These are phyloP conservation scores for Yasuhikotakia modesta DNA, from an alignment of 2,797 vertebrate genomes.

Conservation along the genomic window DNA sequence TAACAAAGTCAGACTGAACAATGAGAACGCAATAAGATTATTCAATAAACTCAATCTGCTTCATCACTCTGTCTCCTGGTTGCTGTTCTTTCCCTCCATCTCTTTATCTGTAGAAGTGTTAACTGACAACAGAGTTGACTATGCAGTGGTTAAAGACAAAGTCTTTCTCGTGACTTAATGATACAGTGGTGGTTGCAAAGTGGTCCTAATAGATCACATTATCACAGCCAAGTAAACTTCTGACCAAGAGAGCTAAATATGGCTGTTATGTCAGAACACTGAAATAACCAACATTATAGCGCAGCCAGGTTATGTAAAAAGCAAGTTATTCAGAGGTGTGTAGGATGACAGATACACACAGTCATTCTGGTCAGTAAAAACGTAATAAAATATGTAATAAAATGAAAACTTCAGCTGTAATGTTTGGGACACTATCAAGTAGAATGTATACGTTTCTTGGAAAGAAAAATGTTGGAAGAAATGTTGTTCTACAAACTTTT, in stretches of 20 bases:
- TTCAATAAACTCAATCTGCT: no score
- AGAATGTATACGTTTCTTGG: no score
- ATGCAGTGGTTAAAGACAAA: no score
- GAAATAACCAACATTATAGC: slow-evolving; percentile 22
- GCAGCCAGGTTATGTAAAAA: slow-evolving; percentile 42
- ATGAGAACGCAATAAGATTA: no score
- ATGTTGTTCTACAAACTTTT: background rate
- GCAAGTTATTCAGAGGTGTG: slow-evolving; percentile 19
- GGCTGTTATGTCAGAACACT: slow-evolving; percentile 22
- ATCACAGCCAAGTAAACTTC: background rate
- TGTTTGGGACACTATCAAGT: background rate
- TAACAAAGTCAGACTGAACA: no score
- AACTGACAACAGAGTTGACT: no score
- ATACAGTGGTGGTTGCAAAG: no score
- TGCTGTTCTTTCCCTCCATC: no score
- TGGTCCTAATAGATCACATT: slow-evolving; percentile 1
- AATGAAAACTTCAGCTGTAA: background rate
- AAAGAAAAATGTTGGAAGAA: no score
- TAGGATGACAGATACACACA: background rate
- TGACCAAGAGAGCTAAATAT: slow-evolving; percentile 8
- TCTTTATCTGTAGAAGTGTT: no score
- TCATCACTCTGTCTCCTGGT: no score
- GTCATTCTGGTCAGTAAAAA: background rate
- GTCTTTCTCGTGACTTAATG: no score
- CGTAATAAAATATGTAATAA: background rate